These are phyloP conservation scores for Platysteira castanea DNA, from an alignment of 2,113 vertebrate species.

Conservation along the genomic window DNA sequence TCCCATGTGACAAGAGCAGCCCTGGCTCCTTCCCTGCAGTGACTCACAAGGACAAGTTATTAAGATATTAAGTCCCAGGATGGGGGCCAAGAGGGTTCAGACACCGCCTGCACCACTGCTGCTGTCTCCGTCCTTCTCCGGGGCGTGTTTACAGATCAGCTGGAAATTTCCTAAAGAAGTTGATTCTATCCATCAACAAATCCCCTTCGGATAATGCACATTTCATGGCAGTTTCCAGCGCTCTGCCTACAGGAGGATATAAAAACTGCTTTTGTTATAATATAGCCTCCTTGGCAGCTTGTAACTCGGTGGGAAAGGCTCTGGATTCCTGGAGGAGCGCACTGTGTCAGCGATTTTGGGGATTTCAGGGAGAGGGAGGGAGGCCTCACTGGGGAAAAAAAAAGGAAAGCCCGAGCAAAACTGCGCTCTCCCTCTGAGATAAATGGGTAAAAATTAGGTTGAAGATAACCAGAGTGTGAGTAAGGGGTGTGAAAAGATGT, in stretches of 20 bases:
- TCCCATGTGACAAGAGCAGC: neutral
- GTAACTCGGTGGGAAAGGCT: constrained; percentile 38
- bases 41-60: constrained; percentile 37
- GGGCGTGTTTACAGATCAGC: neutral
- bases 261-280: constrained; percentile 52
- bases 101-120: neutral
- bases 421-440: neutral
- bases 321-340: constrained; percentile 50
- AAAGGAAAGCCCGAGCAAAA: neutral
- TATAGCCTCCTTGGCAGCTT: constrained; percentile 42
- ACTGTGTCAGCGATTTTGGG: constrained; percentile 57
- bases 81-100: neutral
- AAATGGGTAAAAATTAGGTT: neutral
- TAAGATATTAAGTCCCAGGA: constrained; percentile 36
- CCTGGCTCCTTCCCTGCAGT: neutral
- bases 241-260: constrained; percentile 40
- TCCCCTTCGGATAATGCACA: neutral
- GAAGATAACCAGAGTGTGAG: neutral
- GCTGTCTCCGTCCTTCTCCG: neutral
- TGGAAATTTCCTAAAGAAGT: neutral
- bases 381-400: constrained; percentile 44
- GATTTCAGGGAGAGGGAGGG: constrained; percentile 23
- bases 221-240: neutral
- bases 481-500: neutral
- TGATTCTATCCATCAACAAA: neutral